Conservation (phyloP, 2,888 invertebrate genomes). For the Elaeidobius kamerunicus region DNA sequence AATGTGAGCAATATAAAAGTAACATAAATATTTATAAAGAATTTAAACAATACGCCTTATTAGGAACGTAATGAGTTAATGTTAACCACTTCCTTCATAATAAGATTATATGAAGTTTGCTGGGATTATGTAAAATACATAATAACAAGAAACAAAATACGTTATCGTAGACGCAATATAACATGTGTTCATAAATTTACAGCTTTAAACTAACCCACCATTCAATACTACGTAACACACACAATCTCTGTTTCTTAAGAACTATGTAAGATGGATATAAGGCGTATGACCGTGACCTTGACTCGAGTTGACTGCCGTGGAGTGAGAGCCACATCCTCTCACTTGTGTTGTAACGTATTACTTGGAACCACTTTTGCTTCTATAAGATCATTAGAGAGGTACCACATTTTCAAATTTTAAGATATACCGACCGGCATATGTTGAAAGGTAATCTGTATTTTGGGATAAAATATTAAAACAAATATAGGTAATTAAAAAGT, state of each 20-base stretch:
- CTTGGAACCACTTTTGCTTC: conserved; percentile 24
- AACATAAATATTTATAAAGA: neutral
- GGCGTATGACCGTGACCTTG: conserved; percentile 29
- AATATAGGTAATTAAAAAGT: no score
- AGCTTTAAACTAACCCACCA: neutral
- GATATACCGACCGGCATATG: no score
- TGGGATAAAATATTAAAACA: no score
- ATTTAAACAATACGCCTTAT: no score
- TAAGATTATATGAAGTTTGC: no score
- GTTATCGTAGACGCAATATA: neutral
- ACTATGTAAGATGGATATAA: conserved; percentile 16
- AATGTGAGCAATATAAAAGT: neutral
- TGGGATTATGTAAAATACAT: no score
- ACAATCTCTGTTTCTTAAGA: conserved; percentile 14
- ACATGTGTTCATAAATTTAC: neutral
- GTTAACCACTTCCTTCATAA: no score
- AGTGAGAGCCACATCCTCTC: conserved; percentile 30
- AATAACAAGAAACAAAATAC: no score
- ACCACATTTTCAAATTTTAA: conserved; percentile 10
- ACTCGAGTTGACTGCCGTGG: conserved; percentile 15
- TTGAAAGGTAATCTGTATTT: no score
- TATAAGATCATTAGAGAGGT: conserved; percentile 15
- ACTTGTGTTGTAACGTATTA: conserved; percentile 25
- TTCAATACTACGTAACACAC: neutral
- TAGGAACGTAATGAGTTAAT: no score